Evolutionary conservation across 2,113 vertebrate species (phyloP).

Genomic region (Morone chrysops): DNA sequence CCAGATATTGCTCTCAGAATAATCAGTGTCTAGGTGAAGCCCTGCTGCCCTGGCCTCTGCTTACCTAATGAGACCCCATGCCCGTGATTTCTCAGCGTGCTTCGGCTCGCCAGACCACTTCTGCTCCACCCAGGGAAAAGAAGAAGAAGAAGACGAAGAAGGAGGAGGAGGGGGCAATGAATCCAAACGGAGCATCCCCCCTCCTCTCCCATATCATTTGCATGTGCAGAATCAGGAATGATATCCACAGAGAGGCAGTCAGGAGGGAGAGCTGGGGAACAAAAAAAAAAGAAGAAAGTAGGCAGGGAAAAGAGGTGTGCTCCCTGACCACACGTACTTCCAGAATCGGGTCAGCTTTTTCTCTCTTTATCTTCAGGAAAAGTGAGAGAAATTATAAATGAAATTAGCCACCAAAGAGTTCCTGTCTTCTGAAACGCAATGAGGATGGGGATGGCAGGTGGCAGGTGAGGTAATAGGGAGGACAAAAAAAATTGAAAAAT

Average conservation of each 20-base stretch:
- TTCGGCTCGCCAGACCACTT: constrained; percentile 68
- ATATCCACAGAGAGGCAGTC: constrained; percentile 73
- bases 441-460: constrained; percentile 45
- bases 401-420: constrained; percentile 76
- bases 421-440: constrained; percentile 47
- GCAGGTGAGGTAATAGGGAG: constrained; percentile 60
- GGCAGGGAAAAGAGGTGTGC: constrained; percentile 46
- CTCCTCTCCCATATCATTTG: constrained; percentile 73
- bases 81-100: constrained; percentile 74
- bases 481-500: constrained; percentile 17
- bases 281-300: constrained; percentile 35
- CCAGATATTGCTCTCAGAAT: constrained; percentile 76
- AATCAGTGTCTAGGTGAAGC: constrained; percentile 73
- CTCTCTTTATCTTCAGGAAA: constrained; percentile 60
- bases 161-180: constrained; percentile 40
- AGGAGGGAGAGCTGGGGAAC: constrained; percentile 62
- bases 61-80: constrained; percentile 86
- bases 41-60: constrained; percentile 78
- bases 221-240: constrained; percentile 74
- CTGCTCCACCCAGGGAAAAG: constrained; percentile 67
- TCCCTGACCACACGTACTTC: constrained; percentile 54
- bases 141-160: constrained; percentile 48
- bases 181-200: constrained; percentile 53
- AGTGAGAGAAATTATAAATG: constrained; percentile 68
- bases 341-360: constrained; percentile 57